Conservation (phyloP, 92 coral and sea anemone species). For the Diadumene lineata region DNA sequence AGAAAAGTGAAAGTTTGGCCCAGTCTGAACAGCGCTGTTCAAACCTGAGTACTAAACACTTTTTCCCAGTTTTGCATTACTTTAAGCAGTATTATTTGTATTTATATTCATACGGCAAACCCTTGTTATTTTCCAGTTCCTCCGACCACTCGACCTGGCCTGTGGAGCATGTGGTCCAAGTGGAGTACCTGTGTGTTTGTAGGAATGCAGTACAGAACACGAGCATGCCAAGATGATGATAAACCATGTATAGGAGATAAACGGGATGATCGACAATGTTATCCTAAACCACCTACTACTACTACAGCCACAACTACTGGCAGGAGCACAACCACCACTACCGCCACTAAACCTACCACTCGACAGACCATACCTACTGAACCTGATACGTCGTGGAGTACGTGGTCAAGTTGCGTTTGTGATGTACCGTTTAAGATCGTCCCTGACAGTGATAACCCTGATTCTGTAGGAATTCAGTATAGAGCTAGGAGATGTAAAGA, state of each 20-base stretch:
- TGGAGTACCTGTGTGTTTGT: conserved; percentile 52
- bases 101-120: neutral
- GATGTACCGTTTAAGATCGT: conserved; percentile 31
- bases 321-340: neutral
- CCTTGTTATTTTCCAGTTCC: neutral
- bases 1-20: no score
- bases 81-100: neutral
- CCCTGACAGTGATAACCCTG: conserved; percentile 16
- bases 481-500: conserved; percentile 58
- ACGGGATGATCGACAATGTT: conserved; percentile 43
- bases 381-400: conserved; percentile 45
- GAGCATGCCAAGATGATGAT: conserved; percentile 37
- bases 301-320: conserved; percentile 13
- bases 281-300: neutral
- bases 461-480: conserved; percentile 51
- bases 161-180: conserved; percentile 49
- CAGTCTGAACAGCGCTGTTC: no score
- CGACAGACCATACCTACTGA: conserved; percentile 3
- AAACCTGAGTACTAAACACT: no score
- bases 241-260: conserved; percentile 41
- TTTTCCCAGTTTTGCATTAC: no score
- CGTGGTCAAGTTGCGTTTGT: conserved; percentile 72
- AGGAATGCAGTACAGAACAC: conserved; percentile 48
- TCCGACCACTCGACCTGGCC: conserved; percentile 31
- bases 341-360: neutral